Evolutionary conservation across 2,888 invertebrate genomes (phyloP), one percentile per base, ranked within the genome.

Genomic region (Capitulum mitella): DNA sequence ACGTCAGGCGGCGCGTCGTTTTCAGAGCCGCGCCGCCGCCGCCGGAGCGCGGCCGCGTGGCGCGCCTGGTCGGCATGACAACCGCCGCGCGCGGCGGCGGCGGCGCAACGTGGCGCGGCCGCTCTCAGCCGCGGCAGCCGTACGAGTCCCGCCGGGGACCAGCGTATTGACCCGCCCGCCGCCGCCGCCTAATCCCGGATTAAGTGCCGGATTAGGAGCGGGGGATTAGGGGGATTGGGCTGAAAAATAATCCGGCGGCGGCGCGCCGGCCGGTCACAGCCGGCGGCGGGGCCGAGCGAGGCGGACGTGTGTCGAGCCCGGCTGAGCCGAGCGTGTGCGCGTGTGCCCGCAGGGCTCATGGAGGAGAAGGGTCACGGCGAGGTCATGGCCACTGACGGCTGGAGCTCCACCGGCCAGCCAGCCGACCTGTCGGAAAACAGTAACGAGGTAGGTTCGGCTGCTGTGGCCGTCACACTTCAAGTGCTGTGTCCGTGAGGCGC

Each of bases 201-300:
- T 70, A 70, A 70, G 70, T 37, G 70, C 16, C 70, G 70, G 70
- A 70, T 70, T 70, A 70, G 70, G 70, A 70, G 37, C 70, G 70
- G 26, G 70, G 70, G 70, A 70, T 70, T 70, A 70, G 70, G 70
- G 70, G 70, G 70, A 70, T 70, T 37, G 70, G 70, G 37, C 70
- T 34, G 70, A 70, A 37, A 70, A 70, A 70, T 70, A 70, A 70
- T 70, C 70, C 70, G 34, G 32, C 32, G 32, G 14, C 14, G 14
- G 46, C 6, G 46, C 10, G 46, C 6, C 46, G 46, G 46, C 14
- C 46, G 46, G 46, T 14, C 6, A 6, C 10, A 6, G 46, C 46
- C 14, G 46, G 6, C 10, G 10, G 14, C 46, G 46, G 14, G 10
- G 14, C 46, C 10, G 46, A 46, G 6, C 19, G 58, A 29, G 0